phyloP scores from a whole-genome alignment of 2,113 vertebrate genomes.

The Nothobranchius furzeri region DNA sequence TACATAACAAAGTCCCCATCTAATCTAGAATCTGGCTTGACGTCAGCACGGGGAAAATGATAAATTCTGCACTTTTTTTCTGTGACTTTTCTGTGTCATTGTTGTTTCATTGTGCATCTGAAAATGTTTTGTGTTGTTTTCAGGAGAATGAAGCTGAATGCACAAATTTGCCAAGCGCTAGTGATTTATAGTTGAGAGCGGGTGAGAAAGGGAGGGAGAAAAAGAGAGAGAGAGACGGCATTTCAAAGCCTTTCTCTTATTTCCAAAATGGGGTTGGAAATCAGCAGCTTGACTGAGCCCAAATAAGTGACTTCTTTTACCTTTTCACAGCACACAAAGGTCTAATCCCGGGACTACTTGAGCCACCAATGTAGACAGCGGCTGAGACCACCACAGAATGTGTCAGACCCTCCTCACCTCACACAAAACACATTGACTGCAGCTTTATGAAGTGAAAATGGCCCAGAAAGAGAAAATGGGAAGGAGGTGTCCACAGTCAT shows the following conservation, averaged over 20 bases:
- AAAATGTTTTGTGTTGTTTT: slow-evolving; percentile 58
- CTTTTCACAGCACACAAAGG: slow-evolving; percentile 94
- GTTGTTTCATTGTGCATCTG: slow-evolving; percentile 44
- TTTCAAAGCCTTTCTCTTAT: slow-evolving; percentile 88
- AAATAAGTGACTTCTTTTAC: slow-evolving; percentile 99
- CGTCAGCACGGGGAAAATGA: slow-evolving; percentile 40
- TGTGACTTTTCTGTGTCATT: slow-evolving; percentile 47
- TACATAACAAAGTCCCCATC: slow-evolving; percentile 54
- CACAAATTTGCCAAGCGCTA: slow-evolving; percentile 73
- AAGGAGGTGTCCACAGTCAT: slow-evolving; percentile 89
- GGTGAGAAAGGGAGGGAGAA: slow-evolving; percentile 38
- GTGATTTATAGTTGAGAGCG: slow-evolving; percentile 84
- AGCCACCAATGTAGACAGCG: slow-evolving; percentile 91
- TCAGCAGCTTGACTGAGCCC: slow-evolving; percentile 95
- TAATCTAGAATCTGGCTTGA: slow-evolving; percentile 44
- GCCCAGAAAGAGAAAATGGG: slow-evolving; percentile 86
- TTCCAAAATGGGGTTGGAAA: slow-evolving; percentile 84
- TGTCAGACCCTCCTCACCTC: slow-evolving; percentile 86
- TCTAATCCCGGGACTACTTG: slow-evolving; percentile 95
- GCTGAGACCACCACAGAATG: slow-evolving; percentile 91
- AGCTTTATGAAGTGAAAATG: slow-evolving; percentile 98
- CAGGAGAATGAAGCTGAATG: slow-evolving; percentile 55
- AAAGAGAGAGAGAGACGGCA: slow-evolving; percentile 64
- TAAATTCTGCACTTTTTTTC: slow-evolving; percentile 17
- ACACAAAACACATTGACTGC: slow-evolving; percentile 95